Percentiles rank a stretch among this genome's conserved stretches.
Conservation (phyloP, 2,888 invertebrate genomes). For the Zaprionus lineosus region DNA sequence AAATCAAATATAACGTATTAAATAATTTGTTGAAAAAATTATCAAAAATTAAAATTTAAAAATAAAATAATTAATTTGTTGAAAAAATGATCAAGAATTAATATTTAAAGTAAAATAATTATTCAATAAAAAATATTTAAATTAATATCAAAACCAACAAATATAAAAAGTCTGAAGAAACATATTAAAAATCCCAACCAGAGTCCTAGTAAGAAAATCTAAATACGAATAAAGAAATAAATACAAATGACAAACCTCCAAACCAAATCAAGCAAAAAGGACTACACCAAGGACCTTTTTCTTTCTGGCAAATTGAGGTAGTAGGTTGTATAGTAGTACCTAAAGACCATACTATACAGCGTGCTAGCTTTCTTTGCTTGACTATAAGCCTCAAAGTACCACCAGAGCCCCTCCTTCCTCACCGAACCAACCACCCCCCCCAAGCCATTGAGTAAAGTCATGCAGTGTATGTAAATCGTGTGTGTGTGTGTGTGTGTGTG, state of each 20-base stretch:
- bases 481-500: conserved; percentile 34
- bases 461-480: conserved; percentile 38
- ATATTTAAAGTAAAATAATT: background rate
- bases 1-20: too few relatives aligned
- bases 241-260: too few relatives aligned
- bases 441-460: conserved; percentile 43
- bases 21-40: too few relatives aligned
- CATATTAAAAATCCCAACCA: conserved; percentile 16
- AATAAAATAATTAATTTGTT: conserved; percentile 1
- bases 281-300: conserved; percentile 73
- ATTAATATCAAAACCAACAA: background rate
- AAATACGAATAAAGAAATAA: too few relatives aligned
- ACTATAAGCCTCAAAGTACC: conserved; percentile 76
- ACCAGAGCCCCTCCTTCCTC: background rate
- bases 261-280: conserved; percentile 57
- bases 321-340: conserved; percentile 84
- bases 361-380: conserved; percentile 84
- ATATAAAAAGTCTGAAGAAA: conserved; percentile 1
- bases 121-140: conserved; percentile 1
- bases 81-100: background rate
- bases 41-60: too few relatives aligned
- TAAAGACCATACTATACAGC: conserved; percentile 81
- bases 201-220: conserved; percentile 23
- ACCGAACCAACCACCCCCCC: conserved; percentile 19
- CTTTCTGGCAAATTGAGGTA: conserved; percentile 83